A percentile compares a stretch with the other conserved stretches of the same genome.
These are phyloP conservation scores for Aphelinus atriplicis DNA, from an alignment of 1,140 invertebrate species.

Conservation along the genomic window DNA sequence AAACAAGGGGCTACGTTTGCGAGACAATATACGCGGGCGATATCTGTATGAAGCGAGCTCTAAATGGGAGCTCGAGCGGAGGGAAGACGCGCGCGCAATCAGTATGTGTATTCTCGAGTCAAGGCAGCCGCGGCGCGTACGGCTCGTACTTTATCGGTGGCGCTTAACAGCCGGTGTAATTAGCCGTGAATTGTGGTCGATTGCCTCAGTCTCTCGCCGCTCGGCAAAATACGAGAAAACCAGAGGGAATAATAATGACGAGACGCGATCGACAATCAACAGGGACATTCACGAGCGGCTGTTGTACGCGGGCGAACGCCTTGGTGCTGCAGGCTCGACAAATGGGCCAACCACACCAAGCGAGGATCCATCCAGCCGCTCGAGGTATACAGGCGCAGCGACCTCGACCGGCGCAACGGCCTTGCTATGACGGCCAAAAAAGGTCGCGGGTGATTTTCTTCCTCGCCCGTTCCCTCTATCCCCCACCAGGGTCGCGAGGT, in stretches of 20 bases:
- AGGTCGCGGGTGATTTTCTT: constrained; percentile 30
- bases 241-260: background rate
- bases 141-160: background rate
- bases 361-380: no score
- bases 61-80: no score
- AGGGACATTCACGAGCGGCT: no score
- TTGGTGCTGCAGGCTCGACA: no score
- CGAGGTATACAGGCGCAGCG: background rate
- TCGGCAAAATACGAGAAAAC: background rate
- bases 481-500: no score
- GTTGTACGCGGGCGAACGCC: no score
- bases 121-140: background rate
- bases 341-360: no score
- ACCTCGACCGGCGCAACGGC: constrained; percentile 21
- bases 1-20: no score
- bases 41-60: no score
- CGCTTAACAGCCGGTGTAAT: constrained; percentile 10
- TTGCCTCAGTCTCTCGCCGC: background rate
- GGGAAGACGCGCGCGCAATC: no score
- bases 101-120: background rate
- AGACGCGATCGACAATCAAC: background rate
- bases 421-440: constrained; percentile 25
- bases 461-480: background rate
- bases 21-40: no score
- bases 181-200: constrained; percentile 12